Base-by-base conservation (phyloP, 2,113 vertebrate species). In the Varanus komodoensis region DNA sequence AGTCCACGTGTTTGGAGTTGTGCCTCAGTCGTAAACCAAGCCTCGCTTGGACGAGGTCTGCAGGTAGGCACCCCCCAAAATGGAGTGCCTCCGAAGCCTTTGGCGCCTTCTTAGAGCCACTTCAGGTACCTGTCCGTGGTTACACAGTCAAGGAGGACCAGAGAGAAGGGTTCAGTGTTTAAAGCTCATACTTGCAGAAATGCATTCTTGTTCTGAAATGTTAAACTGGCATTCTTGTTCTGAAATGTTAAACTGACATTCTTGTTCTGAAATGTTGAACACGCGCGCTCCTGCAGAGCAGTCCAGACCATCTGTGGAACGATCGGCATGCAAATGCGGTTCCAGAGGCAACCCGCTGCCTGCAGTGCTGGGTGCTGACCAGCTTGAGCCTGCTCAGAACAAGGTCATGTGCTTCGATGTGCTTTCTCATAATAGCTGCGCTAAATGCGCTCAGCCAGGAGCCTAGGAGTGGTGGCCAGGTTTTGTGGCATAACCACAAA, bases 1-100 rank as follows among this genome's bases (percentile, higher is more conserved):
- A 2, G 19, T n/a, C 1, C 2, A 0, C 0, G 19, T 25, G 4
- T n/a, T 73, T 32, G 68, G 3, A 14, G 32, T 11, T 29, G 5
- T 69, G 12, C 27, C 29, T 15, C 54, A 15, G 25, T 12, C 23
- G 2, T 1, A 44, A 34, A 7, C 23, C 29, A 38, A 61, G 29
- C 38, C 8, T 19, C 25, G 23, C 19, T 29, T 54, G 9, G 32
- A 54, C 17, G 54, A 12, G 6, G 19, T 34, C 32, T 68, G 34
- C 11, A 3, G 19, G 19, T 11, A 11, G 48, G 19, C 3, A 27
- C 14, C 50, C 21, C 2, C 69, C 54, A 9, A 50, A n/a, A 15
- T 6, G 2, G 29, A 67, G 27, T n/a, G 21, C 0, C 2, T 23
- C 27, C 34, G 3, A 21, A 80, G 32, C 32, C 52, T 8, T 38